Base-by-base conservation (phyloP, 2,888 invertebrate genomes). In the Aquatica leii region DNA sequence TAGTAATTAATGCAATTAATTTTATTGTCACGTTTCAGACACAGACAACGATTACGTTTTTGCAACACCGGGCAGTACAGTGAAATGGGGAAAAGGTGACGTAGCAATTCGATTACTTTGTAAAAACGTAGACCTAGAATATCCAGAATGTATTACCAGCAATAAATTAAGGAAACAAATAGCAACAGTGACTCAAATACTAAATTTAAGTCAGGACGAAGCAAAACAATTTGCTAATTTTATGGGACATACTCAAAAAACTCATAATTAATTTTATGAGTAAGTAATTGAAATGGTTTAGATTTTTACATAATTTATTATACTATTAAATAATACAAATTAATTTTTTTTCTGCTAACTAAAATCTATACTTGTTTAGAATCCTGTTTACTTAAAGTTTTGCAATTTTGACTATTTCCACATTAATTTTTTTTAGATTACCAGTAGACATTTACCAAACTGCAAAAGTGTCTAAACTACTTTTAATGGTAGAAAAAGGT, bases 1-100 rank as follows among this genome's bases (percentile, higher is more conserved):
- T n/a, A n/a, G n/a, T n/a, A n/a, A n/a, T n/a, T n/a, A n/a, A n/a
- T n/a, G n/a, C n/a, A n/a, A n/a, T n/a, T n/a, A n/a, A n/a, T n/a
- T n/a, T n/a, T n/a, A n/a, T n/a, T n/a, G n/a, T n/a, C n/a, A n/a
- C n/a, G n/a, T n/a, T n/a, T n/a, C n/a, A n/a, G n/a, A n/a, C n/a
- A n/a, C 9, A 58, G 69, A 72, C 9, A 74, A 75, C 58, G 68
- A 72, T 11, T 75, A 73, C 48, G 57, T 75, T 37, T 75, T 76
- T 68, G 72, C 72, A 1, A 56, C 63, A 6, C 72, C 71, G 6
- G 61, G 57, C 9, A 73, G 73, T 50, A 69, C 41, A 34, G 62
- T 73, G 12, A 66, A 70, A 64, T 74, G 71, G 73, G 73, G 69
- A 43, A 64, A 71, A 66, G 73, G 71, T 6, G 73, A 74, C 59